Conservation (phyloP, 2,113 vertebrate genomes). For the Ceyx margarethae region DNA sequence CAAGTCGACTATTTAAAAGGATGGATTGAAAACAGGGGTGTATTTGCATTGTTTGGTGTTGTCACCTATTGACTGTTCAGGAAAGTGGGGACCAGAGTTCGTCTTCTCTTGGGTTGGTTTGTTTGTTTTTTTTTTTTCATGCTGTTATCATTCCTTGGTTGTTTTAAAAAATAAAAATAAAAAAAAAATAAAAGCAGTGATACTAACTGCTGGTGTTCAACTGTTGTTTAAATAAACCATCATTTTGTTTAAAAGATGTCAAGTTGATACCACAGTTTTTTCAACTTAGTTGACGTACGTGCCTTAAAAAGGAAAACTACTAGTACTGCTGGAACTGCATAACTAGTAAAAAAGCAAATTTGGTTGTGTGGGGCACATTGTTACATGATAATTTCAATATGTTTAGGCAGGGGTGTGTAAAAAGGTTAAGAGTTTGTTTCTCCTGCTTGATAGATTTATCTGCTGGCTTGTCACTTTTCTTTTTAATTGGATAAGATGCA, state of each 20-base stretch:
- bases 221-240: constrained; percentile 78
- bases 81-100: constrained; percentile 88
- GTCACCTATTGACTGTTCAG: constrained; percentile 85
- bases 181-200: constrained; percentile 58
- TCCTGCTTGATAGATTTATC: constrained; percentile 74
- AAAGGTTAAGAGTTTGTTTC: constrained; percentile 85
- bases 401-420: constrained; percentile 83
- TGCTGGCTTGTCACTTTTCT: constrained; percentile 71
- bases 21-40: constrained; percentile 62
- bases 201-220: constrained; percentile 73
- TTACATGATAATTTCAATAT: constrained; percentile 79
- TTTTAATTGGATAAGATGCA: constrained; percentile 63
- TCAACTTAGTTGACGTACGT: constrained; percentile 86
- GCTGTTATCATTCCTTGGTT: constrained; percentile 84
- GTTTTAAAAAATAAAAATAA: constrained; percentile 51
- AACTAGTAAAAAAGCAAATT: constrained; percentile 73
- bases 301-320: constrained; percentile 93
- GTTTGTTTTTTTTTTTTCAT: constrained; percentile 46
- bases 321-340: constrained; percentile 80
- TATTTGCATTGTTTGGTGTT: constrained; percentile 77
- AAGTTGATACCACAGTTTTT: constrained; percentile 73
- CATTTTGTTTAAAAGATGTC: constrained; percentile 75
- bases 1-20: constrained; percentile 92
- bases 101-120: constrained; percentile 49
- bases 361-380: constrained; percentile 83